These are phyloP conservation scores for Rhorus exstirpatorius DNA, from an alignment of 2,888 invertebrate genomes.

Conservation along the genomic window DNA sequence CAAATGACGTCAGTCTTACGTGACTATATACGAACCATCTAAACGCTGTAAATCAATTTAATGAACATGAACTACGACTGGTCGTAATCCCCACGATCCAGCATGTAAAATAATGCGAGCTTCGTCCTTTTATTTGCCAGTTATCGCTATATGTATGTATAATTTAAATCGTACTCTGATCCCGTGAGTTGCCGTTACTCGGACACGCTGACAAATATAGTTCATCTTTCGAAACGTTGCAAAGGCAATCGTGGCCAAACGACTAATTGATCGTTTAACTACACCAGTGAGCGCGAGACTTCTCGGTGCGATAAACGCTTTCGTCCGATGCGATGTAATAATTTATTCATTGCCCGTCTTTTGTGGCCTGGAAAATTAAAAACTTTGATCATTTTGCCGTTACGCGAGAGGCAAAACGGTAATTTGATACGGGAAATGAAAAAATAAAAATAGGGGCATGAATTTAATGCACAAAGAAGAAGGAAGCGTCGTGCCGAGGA, in stretches of 20 bases:
- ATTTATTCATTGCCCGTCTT: conserved; percentile 64
- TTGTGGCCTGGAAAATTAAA: conserved; percentile 55
- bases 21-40: conserved; percentile 1
- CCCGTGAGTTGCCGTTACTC: conserved; percentile 55
- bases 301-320: conserved; percentile 54
- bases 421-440: conserved; percentile 42
- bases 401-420: conserved; percentile 48
- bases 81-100: background rate
- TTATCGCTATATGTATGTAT: conserved; percentile 12
- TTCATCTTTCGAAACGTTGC: conserved; percentile 40
- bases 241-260: conserved; percentile 50
- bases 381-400: conserved; percentile 53
- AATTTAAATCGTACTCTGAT: conserved; percentile 20
- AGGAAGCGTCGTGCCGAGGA: conserved; percentile 34
- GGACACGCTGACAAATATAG: conserved; percentile 16
- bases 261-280: conserved; percentile 68
- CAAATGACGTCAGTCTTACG: conserved; percentile 23
- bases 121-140: conserved; percentile 3
- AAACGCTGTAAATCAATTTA: too few relatives aligned
- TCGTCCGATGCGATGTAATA: conserved; percentile 23
- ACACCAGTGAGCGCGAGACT: conserved; percentile 40
- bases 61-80: too few relatives aligned
- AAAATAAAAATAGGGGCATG: background rate
- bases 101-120: background rate
- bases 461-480: conserved; percentile 23